A percentile compares a stretch with the other conserved stretches of the same genome.
These are phyloP conservation scores for Acanthochromis polyacanthus DNA, from an alignment of 2,113 vertebrate species.

Conservation along the genomic window DNA sequence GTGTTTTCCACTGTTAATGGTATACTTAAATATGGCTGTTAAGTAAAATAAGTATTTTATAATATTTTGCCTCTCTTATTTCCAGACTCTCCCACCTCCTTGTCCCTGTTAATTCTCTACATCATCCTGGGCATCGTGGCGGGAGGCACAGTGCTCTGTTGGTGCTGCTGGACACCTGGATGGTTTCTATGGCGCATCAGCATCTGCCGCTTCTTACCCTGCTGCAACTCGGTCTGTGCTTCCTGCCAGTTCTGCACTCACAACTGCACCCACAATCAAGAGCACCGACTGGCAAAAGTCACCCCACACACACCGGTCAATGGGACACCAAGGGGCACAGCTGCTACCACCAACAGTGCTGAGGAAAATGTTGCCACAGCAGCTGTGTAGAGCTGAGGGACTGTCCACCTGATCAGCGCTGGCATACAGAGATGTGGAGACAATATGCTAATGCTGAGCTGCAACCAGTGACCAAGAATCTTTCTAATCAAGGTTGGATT, in stretches of 20 bases:
- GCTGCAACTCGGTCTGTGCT: slow-evolving; percentile 82
- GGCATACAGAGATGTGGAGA: not conserved
- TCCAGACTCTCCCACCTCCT: slow-evolving; percentile 68
- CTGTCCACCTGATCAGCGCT: not conserved
- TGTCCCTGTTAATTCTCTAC: slow-evolving; percentile 79
- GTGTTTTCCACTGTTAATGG: too few relatives aligned
- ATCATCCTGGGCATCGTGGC: slow-evolving; percentile 78
- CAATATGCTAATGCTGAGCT: not conserved
- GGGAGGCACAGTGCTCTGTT: slow-evolving; percentile 75
- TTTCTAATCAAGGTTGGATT: slow-evolving; percentile 1
- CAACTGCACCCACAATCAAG: slow-evolving; percentile 79
- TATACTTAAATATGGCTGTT: not conserved
- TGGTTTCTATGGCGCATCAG: slow-evolving; percentile 86
- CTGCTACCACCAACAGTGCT: slow-evolving; percentile 17
- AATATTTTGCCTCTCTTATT: not conserved
- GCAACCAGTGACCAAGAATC: slow-evolving; percentile 7
- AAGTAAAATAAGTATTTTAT: not conserved
- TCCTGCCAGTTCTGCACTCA: slow-evolving; percentile 82
- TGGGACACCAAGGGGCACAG: not conserved
- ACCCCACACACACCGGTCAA: slow-evolving; percentile 76
- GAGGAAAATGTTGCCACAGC: slow-evolving; percentile 57
- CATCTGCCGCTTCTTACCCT: slow-evolving; percentile 77
- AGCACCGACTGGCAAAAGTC: slow-evolving; percentile 83
- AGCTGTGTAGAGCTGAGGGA: slow-evolving; percentile 59
- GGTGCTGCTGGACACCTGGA: slow-evolving; percentile 87